A percentile compares a stretch with the other conserved stretches of the same genome.
phyloP scores from a whole-genome alignment of 2,797 vertebrate species.

The Threskiornis aethiopicus region DNA sequence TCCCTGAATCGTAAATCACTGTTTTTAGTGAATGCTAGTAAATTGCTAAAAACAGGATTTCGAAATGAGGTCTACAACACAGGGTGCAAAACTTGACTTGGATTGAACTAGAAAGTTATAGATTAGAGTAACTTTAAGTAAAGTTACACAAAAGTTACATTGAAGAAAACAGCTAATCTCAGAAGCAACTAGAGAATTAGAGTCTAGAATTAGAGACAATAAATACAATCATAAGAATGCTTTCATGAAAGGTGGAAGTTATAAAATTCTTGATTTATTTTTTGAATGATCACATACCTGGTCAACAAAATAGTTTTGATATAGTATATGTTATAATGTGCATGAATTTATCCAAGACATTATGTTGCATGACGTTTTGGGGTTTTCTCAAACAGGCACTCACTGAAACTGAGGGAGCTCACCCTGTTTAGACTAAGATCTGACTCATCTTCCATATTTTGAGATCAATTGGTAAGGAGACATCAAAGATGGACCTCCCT shows the following conservation, averaged over 20 bases:
- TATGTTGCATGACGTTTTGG: not conserved
- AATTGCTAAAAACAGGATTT: not conserved
- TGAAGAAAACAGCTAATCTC: not conserved
- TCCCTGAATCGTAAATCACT: not conserved
- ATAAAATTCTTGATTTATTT: not conserved
- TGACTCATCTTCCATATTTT: not conserved
- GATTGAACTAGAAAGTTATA: not conserved
- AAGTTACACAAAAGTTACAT: not conserved
- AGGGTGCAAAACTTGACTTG: not conserved
- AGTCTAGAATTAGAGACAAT: not conserved
- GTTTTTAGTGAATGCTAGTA: not conserved
- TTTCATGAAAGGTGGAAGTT: not conserved
- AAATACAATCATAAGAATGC: not conserved
- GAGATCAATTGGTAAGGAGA: not conserved
- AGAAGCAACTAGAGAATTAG: not conserved
- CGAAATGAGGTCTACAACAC: not conserved
- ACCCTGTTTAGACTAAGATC: not conserved
- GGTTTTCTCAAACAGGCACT: rapidly evolving
- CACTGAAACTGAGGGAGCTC: not conserved
- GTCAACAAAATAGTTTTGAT: not conserved
- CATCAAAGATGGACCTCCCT: not conserved
- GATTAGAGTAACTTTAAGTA: not conserved
- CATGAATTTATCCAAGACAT: not conserved
- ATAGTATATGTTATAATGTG: not conserved
- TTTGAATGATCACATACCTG: not conserved